Conservation (phyloP, 2,888 invertebrate genomes). For the Drosophila nigricruria region DNA sequence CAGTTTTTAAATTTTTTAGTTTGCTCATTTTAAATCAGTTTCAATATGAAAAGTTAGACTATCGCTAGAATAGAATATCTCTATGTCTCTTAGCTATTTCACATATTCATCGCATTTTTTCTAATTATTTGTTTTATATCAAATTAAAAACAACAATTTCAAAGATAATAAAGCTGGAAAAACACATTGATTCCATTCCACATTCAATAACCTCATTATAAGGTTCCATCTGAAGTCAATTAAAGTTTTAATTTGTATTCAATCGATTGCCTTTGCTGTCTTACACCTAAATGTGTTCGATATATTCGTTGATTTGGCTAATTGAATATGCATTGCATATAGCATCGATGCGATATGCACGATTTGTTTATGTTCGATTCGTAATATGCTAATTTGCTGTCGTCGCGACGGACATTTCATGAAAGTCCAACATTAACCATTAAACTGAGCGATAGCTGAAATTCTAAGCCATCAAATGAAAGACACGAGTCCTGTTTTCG, state of each 20-base stretch:
- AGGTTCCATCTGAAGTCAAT: slow-evolving; percentile 21
- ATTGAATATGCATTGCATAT: slow-evolving; percentile 71
- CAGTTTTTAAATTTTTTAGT: background rate
- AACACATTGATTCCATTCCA: background rate
- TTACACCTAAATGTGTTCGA: slow-evolving; percentile 52
- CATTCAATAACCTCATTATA: slow-evolving; percentile 19
- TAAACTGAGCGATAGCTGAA: slow-evolving; percentile 64
- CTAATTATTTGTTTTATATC: background rate
- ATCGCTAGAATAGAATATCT: too few relatives aligned
- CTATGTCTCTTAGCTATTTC: background rate
- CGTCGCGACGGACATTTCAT: slow-evolving; percentile 36
- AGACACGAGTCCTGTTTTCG: slow-evolving; percentile 73
- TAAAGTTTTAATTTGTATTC: slow-evolving; percentile 62
- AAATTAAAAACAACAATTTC: background rate
- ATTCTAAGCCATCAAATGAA: slow-evolving; percentile 64
- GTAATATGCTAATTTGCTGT: slow-evolving; percentile 64
- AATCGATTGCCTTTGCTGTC: slow-evolving; percentile 39
- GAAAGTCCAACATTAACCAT: slow-evolving; percentile 41
- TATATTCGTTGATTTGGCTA: slow-evolving; percentile 43
- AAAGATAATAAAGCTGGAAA: background rate
- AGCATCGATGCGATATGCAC: slow-evolving; percentile 49
- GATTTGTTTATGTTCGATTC: slow-evolving; percentile 61
- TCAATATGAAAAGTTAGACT: background rate
- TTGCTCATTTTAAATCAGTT: background rate
- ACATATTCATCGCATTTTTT: background rate